These are phyloP conservation scores for Cryptotermes secundus DNA, from an alignment of 1,140 invertebrate genomes.

Conservation along the genomic window DNA sequence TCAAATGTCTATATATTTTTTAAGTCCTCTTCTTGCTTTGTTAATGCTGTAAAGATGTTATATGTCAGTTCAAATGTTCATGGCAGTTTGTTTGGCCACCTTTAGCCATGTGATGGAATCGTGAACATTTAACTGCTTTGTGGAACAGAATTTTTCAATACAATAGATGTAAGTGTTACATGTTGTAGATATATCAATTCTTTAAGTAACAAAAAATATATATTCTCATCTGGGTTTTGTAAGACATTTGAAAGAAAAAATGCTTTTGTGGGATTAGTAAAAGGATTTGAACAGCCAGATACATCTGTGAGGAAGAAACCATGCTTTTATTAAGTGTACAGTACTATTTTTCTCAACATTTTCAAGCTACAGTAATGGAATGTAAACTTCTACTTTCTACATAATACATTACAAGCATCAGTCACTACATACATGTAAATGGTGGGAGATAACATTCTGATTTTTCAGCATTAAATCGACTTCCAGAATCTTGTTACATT, in stretches of 20 bases:
- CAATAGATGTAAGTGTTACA: no score
- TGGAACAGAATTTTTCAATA: no score
- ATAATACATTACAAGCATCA: not conserved
- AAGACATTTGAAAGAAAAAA: not conserved
- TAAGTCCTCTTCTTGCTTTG: not conserved
- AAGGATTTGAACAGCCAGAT: not conserved
- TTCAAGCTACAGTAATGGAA: not conserved
- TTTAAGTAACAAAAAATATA: not conserved
- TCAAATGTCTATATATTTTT: constrained; percentile 22
- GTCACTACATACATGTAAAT: not conserved
- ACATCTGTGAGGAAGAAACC: not conserved
- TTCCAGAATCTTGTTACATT: not conserved
- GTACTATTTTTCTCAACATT: not conserved
- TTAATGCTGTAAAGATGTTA: constrained; percentile 7
- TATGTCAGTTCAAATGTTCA: not conserved
- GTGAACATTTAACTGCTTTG: not conserved
- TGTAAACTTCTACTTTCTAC: not conserved
- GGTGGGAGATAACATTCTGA: not conserved
- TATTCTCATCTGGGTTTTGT: not conserved
- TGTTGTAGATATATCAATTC: no score
- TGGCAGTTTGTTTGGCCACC: not conserved
- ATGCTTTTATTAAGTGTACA: not conserved
- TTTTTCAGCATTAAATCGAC: not conserved
- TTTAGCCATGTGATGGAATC: not conserved
- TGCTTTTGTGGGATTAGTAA: not conserved